Base-by-base conservation (phyloP, 2,888 invertebrate species). In the Sepiola atlantica region DNA sequence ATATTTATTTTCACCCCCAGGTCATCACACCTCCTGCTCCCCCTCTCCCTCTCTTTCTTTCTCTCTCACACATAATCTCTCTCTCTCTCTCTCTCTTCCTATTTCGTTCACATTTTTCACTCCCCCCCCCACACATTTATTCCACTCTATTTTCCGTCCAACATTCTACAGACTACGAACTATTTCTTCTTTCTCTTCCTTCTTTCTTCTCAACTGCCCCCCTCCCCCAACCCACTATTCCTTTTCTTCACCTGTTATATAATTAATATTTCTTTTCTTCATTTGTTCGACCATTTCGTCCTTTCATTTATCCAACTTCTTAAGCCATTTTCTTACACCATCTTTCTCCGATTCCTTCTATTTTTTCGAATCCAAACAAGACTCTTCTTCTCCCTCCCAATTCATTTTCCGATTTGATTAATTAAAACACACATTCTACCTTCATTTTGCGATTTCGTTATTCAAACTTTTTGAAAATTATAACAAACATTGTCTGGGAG, bases 31-130 rank as follows among this genome's bases (percentile, higher is more conserved):
- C 16, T 35, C 35, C 24, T 35, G 6, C 35, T 16, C 35, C 35
- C 35, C 91, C 16, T 91, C 91, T 91, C 35, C 35, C n/a, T 32
- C 91, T 91, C n/a, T n/a, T 91, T 32, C 91, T 91, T 91, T n/a
- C n/a, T 91, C 91, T 91, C 45, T 45, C 45, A 8, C 45, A 45
- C 45, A 45, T 45, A 45, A 2, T 8, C 45, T 77, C 77, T 77
- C n/a, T 4, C 45, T 8, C 45, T 77, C 77, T 77, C n/a, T 4
- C n/a, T 77, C 3, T 77, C 2, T n/a, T 10, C n/a, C 10, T 3
- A 2, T n/a, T 77, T 77, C 77, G 45, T n/a, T 45, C 32, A 92
- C 24, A 35, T 32, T n/a, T 24, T 32, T 35, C 8, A n/a, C 24
- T 4, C 77, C n/a, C 8, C 77, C n/a, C 8, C 3, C n/a, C n/a